Conservation (phyloP, 2,888 invertebrate genomes). For the Lypha dubia region DNA sequence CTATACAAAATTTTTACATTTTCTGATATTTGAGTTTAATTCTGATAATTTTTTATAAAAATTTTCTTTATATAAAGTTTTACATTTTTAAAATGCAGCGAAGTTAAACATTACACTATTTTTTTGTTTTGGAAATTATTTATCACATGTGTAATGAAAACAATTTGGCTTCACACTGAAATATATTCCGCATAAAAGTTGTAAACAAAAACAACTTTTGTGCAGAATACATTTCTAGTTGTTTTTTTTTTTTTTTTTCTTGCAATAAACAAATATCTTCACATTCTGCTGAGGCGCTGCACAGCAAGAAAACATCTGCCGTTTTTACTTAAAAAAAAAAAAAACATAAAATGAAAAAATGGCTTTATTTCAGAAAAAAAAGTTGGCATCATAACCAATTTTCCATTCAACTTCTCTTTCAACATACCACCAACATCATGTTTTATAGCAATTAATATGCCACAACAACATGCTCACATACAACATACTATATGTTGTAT, state of each 20-base stretch:
- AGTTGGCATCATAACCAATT: constrained; percentile 3
- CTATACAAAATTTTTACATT: too few relatives aligned
- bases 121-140: not conserved
- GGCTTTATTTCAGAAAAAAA: constrained; percentile 16
- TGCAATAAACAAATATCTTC: constrained; percentile 9
- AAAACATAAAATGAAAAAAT: constrained; percentile 2
- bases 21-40: too few relatives aligned
- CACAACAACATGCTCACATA: not conserved
- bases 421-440: not conserved
- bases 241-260: too few relatives aligned
- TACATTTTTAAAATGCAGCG: too few relatives aligned
- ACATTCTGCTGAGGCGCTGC: not conserved
- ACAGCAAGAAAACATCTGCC: constrained; percentile 46
- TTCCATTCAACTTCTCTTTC: constrained; percentile 11
- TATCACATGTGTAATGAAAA: not conserved
- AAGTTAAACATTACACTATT: too few relatives aligned
- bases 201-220: not conserved
- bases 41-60: too few relatives aligned
- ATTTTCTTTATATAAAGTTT: too few relatives aligned
- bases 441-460: constrained; percentile 1
- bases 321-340: constrained; percentile 15
- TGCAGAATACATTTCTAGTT: constrained; percentile 9
- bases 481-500: too few relatives aligned
- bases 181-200: not conserved
- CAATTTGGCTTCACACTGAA: not conserved